Percentiles rank a stretch among this genome's conserved stretches.
phyloP scores from a whole-genome alignment of 2,888 invertebrate species.

The Caradrina kadenii region DNA sequence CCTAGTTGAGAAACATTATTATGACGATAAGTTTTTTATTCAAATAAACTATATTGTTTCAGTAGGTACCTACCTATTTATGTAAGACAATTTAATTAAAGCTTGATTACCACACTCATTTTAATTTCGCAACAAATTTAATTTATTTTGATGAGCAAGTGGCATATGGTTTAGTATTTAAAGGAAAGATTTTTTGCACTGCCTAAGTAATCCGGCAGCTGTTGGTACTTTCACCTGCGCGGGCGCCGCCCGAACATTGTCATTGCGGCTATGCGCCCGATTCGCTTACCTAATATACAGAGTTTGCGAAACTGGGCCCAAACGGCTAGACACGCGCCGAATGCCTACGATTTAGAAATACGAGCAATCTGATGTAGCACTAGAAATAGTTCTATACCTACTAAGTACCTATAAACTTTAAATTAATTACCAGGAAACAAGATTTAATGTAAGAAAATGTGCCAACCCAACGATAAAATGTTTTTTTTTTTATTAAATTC shows the following conservation, averaged over 20 bases:
- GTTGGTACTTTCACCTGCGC: conserved; percentile 84
- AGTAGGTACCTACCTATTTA: conserved; percentile 19
- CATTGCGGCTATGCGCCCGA: conserved; percentile 80
- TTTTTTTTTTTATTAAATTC: conserved; percentile 5
- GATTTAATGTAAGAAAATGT: conserved; percentile 13
- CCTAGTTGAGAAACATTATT: conserved; percentile 36
- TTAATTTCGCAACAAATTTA: conserved; percentile 30
- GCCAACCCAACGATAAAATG: neutral
- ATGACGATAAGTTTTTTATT: conserved; percentile 40
- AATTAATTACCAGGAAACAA: conserved; percentile 24
- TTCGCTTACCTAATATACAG: conserved; percentile 84
- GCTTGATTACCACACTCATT: conserved; percentile 31
- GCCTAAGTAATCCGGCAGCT: conserved; percentile 73
- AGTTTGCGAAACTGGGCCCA: conserved; percentile 83
- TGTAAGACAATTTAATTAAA: conserved; percentile 27
- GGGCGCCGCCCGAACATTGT: conserved; percentile 80
- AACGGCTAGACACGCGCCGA: conserved; percentile 75
- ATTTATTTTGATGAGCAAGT: conserved; percentile 31
- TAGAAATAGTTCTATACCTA: conserved; percentile 28
- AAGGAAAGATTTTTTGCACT: conserved; percentile 48
- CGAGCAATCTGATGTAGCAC: conserved; percentile 61
- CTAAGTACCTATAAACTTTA: neutral
- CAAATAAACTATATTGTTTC: conserved; percentile 22
- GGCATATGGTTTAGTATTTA: conserved; percentile 41
- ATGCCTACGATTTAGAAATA: conserved; percentile 72